Evolutionary conservation across 2,797 vertebrate species (phyloP), one percentile per base, ranked within the genome.

Genomic region (Rhodeus uyekii): DNA sequence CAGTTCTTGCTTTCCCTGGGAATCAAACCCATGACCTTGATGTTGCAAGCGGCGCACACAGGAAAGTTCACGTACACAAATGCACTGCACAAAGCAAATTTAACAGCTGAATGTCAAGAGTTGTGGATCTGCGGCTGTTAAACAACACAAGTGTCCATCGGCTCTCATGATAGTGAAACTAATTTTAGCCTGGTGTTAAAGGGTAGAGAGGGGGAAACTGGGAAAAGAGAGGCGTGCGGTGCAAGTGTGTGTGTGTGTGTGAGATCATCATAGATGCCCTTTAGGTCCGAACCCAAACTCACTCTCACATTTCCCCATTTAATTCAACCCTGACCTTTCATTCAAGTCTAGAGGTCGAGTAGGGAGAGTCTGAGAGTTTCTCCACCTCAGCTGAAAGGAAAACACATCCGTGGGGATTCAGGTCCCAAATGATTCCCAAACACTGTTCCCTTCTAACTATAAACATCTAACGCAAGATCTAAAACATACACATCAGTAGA

Each of bases 321-420:
- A 76, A 48, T 53, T 79, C 63, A 81, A 84, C 87, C 67, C 82
- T 88, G 78, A 87, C 85, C 87, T 87, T 82, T 88, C 76, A 50
- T 67, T 83, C 46, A 73, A 32, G 48, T 71, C 76, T 44, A 68
- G 27, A 76, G 71, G 36, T n/a, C 5, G 7, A 67, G 34, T 10
- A 83, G 86, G 84, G 84, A 82, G 64, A 5, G 76, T 88, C 83
- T 77, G 48, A 53, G 39, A 36, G 8, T 24, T 50, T 61, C 80
- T 53, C 7, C 32, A 9, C 10, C 2, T 3, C 34, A 5, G 24
- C 34, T 3, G 12, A 55, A 14, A 75, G 36, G 32, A 34, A 50
- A 50, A 83, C 5, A 78, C 3, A 24, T 84, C 50, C 22, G 16
- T 44, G 19, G 46, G 44, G 64, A 46, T 53, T 12, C 8, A 63